Evolutionary conservation across 2,797 vertebrate species (phyloP), one percentile per base, ranked within the genome.

Genomic region (Ficedula albicollis): DNA sequence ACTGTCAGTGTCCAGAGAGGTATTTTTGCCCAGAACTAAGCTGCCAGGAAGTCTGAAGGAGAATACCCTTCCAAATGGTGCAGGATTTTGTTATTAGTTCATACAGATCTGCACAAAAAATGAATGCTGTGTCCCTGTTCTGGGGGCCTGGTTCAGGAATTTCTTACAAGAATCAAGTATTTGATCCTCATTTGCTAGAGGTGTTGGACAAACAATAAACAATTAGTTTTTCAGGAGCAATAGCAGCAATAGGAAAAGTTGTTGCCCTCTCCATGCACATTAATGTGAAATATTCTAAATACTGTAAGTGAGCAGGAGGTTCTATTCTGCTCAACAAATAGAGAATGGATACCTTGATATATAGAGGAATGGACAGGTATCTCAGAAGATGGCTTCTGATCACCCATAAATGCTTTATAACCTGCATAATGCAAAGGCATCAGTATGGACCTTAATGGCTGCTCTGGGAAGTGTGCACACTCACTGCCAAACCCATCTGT

Each of bases 1-100:
- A 48, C 55, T 67, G 81, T 72, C 74, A 34, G 73, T 55, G 84
- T 89, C 95, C 95, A 80, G 87, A 92, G 87, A 94, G 62, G 64
- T 68, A 89, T 91, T 96, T 92, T 66, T 89, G 52, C 77, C 63
- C 59, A 69, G 62, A 81, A 73, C 11, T 75, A 82, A 78, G 55
- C 87, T 95, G 90, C 89, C 93, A 91, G 75, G 69, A 80, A 68
- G 36, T 85, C 75, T 87, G 89, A 83, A 87, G 36, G 72, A 94
- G 90, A 85, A 62, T 55, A 72, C 39, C n/a, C 51, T 84, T 91
- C 95, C 91, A 94, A 96, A 87, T 66, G 69, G 32, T 85, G 81
- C 66, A 18, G 55, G n/a, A 41, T 89, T 94, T 81, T 5, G 0
- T 85, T 48, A 18, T 78, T 73, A 63, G 36, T 63, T 78, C 38